Conservation (phyloP, 2,113 vertebrate genomes). For the Macrotis lagotis region DNA sequence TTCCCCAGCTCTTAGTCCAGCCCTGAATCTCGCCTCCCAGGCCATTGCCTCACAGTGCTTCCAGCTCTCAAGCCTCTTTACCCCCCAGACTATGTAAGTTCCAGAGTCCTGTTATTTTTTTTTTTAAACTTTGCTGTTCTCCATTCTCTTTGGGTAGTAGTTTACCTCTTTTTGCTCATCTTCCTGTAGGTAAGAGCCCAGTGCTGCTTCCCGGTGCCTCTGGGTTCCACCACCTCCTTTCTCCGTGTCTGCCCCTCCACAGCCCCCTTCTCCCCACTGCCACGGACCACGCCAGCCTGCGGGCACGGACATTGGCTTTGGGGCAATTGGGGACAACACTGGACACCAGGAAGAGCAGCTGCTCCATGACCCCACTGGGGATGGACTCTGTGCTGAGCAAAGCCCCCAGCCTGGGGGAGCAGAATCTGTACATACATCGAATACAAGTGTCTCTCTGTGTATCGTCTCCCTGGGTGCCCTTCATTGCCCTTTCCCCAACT, state of each 20-base stretch:
- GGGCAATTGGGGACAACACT: constrained; percentile 27
- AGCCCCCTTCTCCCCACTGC: constrained; percentile 14
- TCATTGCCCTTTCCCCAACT: constrained; percentile 27
- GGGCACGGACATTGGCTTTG: constrained; percentile 21
- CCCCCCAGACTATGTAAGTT: constrained; percentile 74
- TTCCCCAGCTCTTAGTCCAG: constrained; percentile 74
- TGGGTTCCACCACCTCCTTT: constrained; percentile 26
- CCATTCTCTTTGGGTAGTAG: neutral
- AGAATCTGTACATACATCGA: neutral
- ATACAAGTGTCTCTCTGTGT: neutral
- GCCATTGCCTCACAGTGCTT: constrained; percentile 75
- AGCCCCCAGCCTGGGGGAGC: constrained; percentile 11
- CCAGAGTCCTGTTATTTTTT: neutral
- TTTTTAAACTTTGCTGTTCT: neutral
- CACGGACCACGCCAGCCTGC: constrained; percentile 59
- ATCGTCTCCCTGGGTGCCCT: constrained; percentile 20
- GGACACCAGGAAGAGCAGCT: constrained; percentile 54
- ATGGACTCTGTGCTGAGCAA: constrained; percentile 47
- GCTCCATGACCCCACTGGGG: neutral
- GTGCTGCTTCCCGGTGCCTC: constrained; percentile 36
- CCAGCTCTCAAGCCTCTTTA: constrained; percentile 77
- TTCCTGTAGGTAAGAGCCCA: constrained; percentile 48
- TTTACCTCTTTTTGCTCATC: constrained; percentile 3
- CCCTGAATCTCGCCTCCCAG: constrained; percentile 71
- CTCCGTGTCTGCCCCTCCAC: neutral